phyloP scores from a whole-genome alignment of 2,797 vertebrate species.

The Ptychobarbus kaznakovi region DNA sequence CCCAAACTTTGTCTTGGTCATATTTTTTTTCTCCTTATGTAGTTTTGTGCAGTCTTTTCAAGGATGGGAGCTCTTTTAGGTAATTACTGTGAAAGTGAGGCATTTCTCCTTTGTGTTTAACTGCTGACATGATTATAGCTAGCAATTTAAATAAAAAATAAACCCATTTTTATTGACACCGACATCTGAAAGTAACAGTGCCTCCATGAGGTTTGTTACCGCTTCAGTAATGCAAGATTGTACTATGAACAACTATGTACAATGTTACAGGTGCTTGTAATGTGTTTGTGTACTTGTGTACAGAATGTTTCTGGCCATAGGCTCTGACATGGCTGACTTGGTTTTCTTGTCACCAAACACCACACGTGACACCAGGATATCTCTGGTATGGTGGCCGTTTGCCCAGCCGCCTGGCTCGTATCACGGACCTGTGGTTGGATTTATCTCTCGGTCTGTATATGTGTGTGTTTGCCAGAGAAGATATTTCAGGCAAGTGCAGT shows the following conservation, averaged over 20 bases:
- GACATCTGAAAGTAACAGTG: background rate
- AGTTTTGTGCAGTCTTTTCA: background rate
- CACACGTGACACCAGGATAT: background rate
- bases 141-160: background rate
- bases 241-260: background rate
- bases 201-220: background rate
- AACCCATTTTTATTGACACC: background rate
- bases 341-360: conserved; percentile 41
- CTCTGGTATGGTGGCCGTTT: conserved; percentile 46
- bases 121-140: background rate
- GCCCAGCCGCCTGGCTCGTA: conserved; percentile 39
- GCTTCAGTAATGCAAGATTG: background rate
- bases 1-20: background rate
- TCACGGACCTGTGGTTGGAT: background rate
- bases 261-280: background rate
- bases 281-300: background rate
- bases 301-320: background rate
- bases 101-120: background rate
- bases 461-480: background rate
- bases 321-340: conserved; percentile 33
- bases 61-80: background rate
- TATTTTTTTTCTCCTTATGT: background rate
- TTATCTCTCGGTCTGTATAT: conserved; percentile 13
- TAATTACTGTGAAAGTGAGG: background rate
- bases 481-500: background rate